These are phyloP conservation scores for Cliona cf. orientalis DNA, from an alignment of 37 sponge, comb jelly and placozoan species.

Conservation along the genomic window DNA sequence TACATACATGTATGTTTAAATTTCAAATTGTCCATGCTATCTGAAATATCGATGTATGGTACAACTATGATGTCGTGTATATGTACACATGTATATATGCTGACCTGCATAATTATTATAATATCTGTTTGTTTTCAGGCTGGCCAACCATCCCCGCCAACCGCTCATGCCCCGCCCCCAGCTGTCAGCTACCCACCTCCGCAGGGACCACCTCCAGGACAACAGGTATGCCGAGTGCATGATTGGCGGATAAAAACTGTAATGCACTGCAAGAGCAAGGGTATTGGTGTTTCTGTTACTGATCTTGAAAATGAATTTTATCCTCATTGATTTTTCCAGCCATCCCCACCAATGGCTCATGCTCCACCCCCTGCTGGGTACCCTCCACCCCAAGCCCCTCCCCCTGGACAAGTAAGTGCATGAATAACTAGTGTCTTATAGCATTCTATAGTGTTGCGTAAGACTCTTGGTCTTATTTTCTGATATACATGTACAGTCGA, in stretches of 20 bases:
- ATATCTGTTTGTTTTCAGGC: not conserved
- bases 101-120: not conserved
- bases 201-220: not conserved
- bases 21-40: too few relatives aligned
- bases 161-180: not conserved
- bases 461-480: too few relatives aligned
- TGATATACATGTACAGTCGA: too few relatives aligned
- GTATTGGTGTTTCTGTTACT: not conserved
- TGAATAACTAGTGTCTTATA: too few relatives aligned
- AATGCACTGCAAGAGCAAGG: not conserved
- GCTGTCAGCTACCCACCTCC: not conserved
- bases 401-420: too few relatives aligned
- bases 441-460: too few relatives aligned
- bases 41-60: too few relatives aligned
- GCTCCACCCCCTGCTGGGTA: not conserved
- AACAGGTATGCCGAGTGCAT: too few relatives aligned
- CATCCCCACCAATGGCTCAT: not conserved
- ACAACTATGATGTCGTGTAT: conserved; percentile 3
- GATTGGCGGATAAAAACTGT: not conserved
- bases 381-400: conserved; percentile 8
- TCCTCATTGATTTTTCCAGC: conserved; percentile 1
- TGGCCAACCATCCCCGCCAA: not conserved
- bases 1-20: too few relatives aligned
- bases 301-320: not conserved
- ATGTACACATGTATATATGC: not conserved